A percentile compares a stretch with the other conserved stretches of the same genome.
phyloP scores from a whole-genome alignment of 2,888 invertebrate species.

The Drosophila conformis region DNA sequence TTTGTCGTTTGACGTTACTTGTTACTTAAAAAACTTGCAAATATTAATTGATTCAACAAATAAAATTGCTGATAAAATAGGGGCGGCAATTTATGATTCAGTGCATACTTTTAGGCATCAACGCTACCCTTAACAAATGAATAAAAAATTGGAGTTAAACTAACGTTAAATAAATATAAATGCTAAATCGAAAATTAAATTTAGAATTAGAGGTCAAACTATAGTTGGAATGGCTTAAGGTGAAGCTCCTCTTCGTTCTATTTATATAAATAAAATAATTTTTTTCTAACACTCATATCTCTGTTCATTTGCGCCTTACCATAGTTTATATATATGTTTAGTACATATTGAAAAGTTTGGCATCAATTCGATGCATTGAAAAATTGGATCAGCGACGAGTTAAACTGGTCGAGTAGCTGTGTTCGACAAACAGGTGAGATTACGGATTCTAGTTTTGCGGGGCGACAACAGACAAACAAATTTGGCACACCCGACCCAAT shows the following conservation, averaged over 20 bases:
- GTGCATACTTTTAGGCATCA: neutral
- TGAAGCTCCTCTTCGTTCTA: neutral
- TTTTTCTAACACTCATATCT: neutral
- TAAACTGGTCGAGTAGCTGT: constrained; percentile 32
- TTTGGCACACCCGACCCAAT: constrained; percentile 50
- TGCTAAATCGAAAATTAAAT: neutral
- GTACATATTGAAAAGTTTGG: constrained; percentile 32
- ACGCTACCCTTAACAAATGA: neutral
- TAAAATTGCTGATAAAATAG: neutral
- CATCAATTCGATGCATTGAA: constrained; percentile 41
- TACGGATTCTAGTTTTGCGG: constrained; percentile 46
- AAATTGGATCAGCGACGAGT: constrained; percentile 50
- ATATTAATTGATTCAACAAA: neutral
- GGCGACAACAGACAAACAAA: constrained; percentile 23
- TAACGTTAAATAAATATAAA: neutral
- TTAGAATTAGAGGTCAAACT: neutral
- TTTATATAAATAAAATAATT: neutral
- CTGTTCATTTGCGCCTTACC: neutral
- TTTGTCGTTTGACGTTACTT: neutral
- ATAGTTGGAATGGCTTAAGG: neutral
- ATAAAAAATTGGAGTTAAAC: constrained; percentile 13
- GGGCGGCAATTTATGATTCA: neutral
- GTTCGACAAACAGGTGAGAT: constrained; percentile 50
- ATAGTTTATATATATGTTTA: neutral
- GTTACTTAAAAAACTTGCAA: too few relatives aligned